Percentiles rank a stretch among this genome's conserved stretches.
These are phyloP conservation scores for Petrolisthes cinctipes DNA, from an alignment of 2,888 invertebrate species.

Conservation along the genomic window DNA sequence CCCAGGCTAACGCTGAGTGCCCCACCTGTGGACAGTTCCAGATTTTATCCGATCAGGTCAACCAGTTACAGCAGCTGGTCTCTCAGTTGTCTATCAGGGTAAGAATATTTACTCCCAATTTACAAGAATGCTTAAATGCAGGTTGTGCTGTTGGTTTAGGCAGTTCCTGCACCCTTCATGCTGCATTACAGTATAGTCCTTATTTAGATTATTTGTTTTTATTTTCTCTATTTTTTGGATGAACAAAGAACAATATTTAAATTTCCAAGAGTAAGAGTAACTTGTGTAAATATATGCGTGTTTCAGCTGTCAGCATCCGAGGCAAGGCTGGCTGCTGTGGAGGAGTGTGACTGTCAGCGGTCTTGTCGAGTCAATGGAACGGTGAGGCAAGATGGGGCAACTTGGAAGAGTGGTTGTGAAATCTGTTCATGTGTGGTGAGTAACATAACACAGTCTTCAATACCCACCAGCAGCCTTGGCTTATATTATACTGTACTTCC, in stretches of 20 bases:
- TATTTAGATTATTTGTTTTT: neutral
- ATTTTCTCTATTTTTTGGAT: too few relatives aligned
- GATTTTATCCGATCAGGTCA: constrained; percentile 84
- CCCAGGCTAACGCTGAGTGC: constrained; percentile 86
- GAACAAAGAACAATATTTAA: too few relatives aligned
- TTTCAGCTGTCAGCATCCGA: constrained; percentile 84
- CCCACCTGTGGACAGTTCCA: constrained; percentile 92
- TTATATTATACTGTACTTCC: too few relatives aligned
- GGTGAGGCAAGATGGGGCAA: constrained; percentile 84
- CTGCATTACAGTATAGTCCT: neutral
- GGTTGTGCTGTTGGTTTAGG: neutral
- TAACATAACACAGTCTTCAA: constrained; percentile 63
- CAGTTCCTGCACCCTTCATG: neutral
- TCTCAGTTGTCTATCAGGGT: constrained; percentile 88
- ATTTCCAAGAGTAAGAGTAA: too few relatives aligned
- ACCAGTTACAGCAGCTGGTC: constrained; percentile 83
- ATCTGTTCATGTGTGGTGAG: constrained; percentile 88
- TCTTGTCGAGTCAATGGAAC: constrained; percentile 84
- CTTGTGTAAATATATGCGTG: neutral
- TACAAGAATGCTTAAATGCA: neutral
- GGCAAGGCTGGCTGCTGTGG: constrained; percentile 81
- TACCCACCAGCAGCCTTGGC: too few relatives aligned
- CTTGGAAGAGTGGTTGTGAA: constrained; percentile 88
- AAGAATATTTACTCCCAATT: constrained; percentile 68
- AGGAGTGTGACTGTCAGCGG: constrained; percentile 91